phyloP scores from a whole-genome alignment of 2,888 invertebrate genomes.

The Crepidodera aurea region DNA sequence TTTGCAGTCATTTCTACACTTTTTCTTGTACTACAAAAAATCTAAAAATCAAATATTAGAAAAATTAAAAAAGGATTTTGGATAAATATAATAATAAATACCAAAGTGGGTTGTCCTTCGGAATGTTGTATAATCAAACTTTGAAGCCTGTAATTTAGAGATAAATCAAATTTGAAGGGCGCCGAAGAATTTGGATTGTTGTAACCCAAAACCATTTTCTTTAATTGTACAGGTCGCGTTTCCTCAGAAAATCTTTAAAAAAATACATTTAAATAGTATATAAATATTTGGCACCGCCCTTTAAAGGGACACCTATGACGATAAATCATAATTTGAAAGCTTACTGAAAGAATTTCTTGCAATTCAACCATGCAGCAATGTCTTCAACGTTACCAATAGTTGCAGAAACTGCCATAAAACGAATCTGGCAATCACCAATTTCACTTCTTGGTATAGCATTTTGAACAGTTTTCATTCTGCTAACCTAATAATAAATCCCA shows the following conservation, averaged over 20 bases:
- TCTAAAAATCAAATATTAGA: constrained; percentile 58
- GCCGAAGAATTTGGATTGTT: constrained; percentile 65
- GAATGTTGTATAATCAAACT: constrained; percentile 74
- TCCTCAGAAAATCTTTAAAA: constrained; percentile 73
- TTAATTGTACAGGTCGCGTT: constrained; percentile 76
- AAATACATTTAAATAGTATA: neutral
- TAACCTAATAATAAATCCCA: constrained; percentile 50
- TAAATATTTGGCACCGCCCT: neutral
- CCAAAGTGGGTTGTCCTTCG: constrained; percentile 76
- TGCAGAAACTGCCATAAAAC: constrained; percentile 82
- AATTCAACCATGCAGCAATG: constrained; percentile 75
- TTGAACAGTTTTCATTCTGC: constrained; percentile 81
- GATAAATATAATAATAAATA: too few species aligned
- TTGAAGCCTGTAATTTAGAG: constrained; percentile 78
- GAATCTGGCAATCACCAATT: constrained; percentile 49
- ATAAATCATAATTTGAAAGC: too few species aligned
- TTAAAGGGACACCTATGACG: too few species aligned
- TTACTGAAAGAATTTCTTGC: constrained; percentile 66
- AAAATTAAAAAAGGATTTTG: neutral
- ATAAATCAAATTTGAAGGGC: constrained; percentile 79
- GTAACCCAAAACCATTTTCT: constrained; percentile 77
- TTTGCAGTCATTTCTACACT: constrained; percentile 75
- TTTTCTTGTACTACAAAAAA: constrained; percentile 82
- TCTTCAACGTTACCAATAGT: constrained; percentile 82
- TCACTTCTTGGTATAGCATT: constrained; percentile 42